Percentiles rank a stretch among this genome's conserved stretches.
These are phyloP conservation scores for Candoia aspera DNA, from an alignment of 2,113 vertebrate species.

Conservation along the genomic window DNA sequence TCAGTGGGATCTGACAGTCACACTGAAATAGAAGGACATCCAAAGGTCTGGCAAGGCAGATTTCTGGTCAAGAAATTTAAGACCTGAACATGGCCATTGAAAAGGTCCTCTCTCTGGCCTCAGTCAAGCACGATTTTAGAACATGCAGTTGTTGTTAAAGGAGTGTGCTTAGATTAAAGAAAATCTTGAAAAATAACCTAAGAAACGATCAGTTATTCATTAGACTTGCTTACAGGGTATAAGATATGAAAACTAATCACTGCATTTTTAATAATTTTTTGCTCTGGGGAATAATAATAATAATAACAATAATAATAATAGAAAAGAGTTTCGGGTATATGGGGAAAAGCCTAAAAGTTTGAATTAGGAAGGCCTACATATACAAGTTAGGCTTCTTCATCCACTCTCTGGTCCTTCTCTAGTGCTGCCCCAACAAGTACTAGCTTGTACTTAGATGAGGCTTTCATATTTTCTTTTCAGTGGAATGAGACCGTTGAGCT, in stretches of 20 bases:
- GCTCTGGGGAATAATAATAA: background rate
- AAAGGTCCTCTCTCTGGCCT: background rate
- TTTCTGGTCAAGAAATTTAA: background rate
- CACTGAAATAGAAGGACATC: background rate
- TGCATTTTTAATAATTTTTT: background rate
- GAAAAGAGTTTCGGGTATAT: background rate
- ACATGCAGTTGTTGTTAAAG: background rate
- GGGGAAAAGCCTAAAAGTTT: background rate
- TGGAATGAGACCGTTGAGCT: conserved; percentile 88
- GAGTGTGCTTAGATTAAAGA: background rate
- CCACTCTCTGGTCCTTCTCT: background rate
- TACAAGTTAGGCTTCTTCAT: background rate
- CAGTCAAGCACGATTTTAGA: background rate
- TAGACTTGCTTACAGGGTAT: background rate
- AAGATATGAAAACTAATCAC: background rate
- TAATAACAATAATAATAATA: too few relatives aligned
- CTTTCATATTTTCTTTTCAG: conserved; percentile 55
- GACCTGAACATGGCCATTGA: background rate
- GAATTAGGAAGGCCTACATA: background rate
- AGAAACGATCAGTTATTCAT: background rate
- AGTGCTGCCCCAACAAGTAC: background rate
- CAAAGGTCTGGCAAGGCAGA: background rate
- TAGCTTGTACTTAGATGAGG: background rate
- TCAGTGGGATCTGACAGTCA: too few relatives aligned
- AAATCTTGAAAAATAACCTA: background rate